Percentiles rank a stretch among this genome's conserved stretches.
phyloP scores from a whole-genome alignment of 2,113 vertebrate genomes.

The Hypocryptadius cinnamomeus region DNA sequence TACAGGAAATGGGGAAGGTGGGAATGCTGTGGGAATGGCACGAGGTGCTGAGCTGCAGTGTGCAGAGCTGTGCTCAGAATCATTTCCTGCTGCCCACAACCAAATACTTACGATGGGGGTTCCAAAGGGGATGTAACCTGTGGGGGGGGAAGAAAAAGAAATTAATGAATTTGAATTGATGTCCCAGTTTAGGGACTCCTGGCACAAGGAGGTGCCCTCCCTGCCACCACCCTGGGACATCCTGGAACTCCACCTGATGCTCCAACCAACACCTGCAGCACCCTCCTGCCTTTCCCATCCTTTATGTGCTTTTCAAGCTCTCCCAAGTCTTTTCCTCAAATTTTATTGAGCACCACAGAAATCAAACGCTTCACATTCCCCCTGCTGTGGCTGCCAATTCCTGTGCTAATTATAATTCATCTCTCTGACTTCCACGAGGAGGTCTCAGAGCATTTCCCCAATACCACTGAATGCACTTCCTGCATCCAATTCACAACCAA shows the following conservation, averaged over 20 bases:
- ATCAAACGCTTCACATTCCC: neutral
- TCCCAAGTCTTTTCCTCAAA: neutral
- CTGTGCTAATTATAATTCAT: slow-evolving; percentile 40
- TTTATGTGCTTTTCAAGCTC: neutral
- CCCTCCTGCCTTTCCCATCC: neutral
- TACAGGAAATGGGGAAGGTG: neutral
- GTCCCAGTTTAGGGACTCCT: neutral
- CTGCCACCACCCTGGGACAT: neutral
- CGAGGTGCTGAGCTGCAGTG: neutral
- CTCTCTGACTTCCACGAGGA: neutral
- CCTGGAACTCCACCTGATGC: neutral
- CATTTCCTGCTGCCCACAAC: neutral
- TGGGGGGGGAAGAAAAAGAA: neutral
- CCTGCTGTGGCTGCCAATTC: slow-evolving; percentile 3
- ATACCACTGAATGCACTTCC: neutral
- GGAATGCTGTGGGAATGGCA: neutral
- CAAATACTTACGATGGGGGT: slow-evolving; percentile 85
- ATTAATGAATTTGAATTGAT: fast-evolving
- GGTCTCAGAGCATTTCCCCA: neutral
- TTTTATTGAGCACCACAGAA: neutral
- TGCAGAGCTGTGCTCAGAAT: neutral
- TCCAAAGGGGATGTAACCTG: slow-evolving; percentile 93
- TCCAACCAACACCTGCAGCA: neutral
- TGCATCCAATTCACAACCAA: neutral
- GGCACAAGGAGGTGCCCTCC: neutral